Conservation (phyloP, 2,797 vertebrate species). For the Anabacerthia variegaticeps region DNA sequence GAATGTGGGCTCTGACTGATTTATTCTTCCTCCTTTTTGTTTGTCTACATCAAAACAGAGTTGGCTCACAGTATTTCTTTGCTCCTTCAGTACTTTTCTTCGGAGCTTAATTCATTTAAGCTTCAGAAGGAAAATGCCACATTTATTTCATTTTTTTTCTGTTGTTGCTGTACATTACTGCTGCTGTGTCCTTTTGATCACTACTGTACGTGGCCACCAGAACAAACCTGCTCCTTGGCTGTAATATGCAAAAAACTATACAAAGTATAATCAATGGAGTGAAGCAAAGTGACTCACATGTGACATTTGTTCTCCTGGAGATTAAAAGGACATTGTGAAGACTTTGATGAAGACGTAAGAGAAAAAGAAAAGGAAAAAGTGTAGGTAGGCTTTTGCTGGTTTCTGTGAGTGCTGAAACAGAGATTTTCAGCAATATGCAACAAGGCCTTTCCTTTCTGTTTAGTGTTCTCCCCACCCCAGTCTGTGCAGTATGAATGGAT, state of each 20-base stretch:
- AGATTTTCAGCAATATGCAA: neutral
- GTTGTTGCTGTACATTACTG: neutral
- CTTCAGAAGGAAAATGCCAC: neutral
- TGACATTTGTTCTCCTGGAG: neutral
- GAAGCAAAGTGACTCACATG: neutral
- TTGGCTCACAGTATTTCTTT: conserved; percentile 1
- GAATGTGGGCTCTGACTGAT: neutral
- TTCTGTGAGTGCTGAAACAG: neutral
- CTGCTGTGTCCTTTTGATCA: neutral
- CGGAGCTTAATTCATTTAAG: neutral
- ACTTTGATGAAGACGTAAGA: neutral
- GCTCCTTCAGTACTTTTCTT: neutral
- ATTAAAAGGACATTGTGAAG: neutral
- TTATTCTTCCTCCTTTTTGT: conserved; percentile 30
- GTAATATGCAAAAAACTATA: neutral
- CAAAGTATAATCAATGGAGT: neutral
- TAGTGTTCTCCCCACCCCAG: rapidly evolving
- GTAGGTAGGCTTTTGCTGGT: neutral
- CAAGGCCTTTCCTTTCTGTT: neutral
- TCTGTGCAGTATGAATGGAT: neutral
- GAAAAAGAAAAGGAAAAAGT: neutral
- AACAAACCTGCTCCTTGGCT: neutral
- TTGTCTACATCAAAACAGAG: neutral
- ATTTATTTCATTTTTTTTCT: neutral
- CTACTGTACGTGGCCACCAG: neutral